Conservation (phyloP, 1,140 invertebrate species). For the Drosophila micromelanica region DNA sequence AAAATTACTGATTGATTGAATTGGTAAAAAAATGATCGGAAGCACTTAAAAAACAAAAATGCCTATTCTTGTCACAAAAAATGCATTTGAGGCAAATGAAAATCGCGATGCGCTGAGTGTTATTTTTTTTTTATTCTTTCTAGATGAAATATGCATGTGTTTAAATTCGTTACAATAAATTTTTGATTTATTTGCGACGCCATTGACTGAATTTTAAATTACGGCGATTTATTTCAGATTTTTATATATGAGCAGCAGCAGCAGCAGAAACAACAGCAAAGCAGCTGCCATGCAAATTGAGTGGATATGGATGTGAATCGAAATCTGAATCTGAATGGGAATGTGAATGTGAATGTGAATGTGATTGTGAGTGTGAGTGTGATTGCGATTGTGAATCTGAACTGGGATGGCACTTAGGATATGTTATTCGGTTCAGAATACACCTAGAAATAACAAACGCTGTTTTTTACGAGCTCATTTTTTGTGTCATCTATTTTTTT, state of each 20-base stretch:
- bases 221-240: conserved; percentile 76
- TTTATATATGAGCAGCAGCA: conserved; percentile 48
- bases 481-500: not conserved
- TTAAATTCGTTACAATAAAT: conserved; percentile 82
- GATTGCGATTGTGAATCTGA: not conserved
- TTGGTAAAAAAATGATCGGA: too few species aligned
- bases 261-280: conserved; percentile 37
- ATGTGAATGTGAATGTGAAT: not conserved
- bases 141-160: conserved; percentile 76
- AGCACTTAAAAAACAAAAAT: too few species aligned
- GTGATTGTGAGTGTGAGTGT: not conserved
- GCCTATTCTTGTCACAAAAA: too few species aligned
- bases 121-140: conserved; percentile 15
- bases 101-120: not conserved
- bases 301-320: conserved; percentile 32
- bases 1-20: too few species aligned
- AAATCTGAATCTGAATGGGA: conserved; percentile 5
- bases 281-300: conserved; percentile 65
- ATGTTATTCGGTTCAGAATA: conserved; percentile 5
- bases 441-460: conserved; percentile 39
- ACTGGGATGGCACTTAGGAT: conserved; percentile 29
- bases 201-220: conserved; percentile 81
- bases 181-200: conserved; percentile 81
- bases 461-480: conserved; percentile 21
- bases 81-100: not conserved